phyloP scores from a whole-genome alignment of 2,797 vertebrate species.

The Sebastolobus alascanus region DNA sequence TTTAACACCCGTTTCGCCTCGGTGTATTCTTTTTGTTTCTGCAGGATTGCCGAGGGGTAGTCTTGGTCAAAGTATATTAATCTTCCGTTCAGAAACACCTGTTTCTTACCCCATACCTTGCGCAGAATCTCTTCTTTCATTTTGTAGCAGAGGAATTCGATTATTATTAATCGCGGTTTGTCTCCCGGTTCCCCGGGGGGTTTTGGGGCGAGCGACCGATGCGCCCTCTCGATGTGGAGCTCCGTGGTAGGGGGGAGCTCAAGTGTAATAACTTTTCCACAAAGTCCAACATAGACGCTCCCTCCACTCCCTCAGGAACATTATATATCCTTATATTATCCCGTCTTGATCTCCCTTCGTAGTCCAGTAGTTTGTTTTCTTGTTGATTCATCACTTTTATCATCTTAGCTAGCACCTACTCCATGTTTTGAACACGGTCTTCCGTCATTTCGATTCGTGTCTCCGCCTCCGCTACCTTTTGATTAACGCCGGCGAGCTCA shows the following conservation, averaged over 20 bases:
- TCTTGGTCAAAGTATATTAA: too few relatives aligned
- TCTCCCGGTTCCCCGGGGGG: too few relatives aligned
- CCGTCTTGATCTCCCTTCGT: neutral
- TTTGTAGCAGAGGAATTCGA: too few relatives aligned
- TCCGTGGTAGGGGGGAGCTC: neutral
- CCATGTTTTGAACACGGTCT: neutral
- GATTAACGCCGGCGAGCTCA: too few relatives aligned
- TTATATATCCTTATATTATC: neutral
- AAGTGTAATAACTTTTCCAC: neutral
- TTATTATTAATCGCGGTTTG: too few relatives aligned
- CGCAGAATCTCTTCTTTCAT: too few relatives aligned
- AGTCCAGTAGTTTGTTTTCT: neutral
- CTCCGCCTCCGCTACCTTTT: too few relatives aligned
- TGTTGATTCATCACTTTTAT: neutral
- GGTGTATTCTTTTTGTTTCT: slow-evolving; percentile 19
- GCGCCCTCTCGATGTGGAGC: neutral
- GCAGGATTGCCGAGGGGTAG: neutral
- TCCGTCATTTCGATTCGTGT: too few relatives aligned
- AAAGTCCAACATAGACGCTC: neutral
- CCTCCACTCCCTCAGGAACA: neutral
- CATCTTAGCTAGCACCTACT: neutral
- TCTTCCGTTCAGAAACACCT: too few relatives aligned
- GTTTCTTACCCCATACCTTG: too few relatives aligned
- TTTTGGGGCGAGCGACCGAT: too few relatives aligned
- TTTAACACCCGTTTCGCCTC: slow-evolving; percentile 26